These are phyloP conservation scores for Dilophus febrilis DNA, from an alignment of 2,888 invertebrate genomes.

Conservation along the genomic window DNA sequence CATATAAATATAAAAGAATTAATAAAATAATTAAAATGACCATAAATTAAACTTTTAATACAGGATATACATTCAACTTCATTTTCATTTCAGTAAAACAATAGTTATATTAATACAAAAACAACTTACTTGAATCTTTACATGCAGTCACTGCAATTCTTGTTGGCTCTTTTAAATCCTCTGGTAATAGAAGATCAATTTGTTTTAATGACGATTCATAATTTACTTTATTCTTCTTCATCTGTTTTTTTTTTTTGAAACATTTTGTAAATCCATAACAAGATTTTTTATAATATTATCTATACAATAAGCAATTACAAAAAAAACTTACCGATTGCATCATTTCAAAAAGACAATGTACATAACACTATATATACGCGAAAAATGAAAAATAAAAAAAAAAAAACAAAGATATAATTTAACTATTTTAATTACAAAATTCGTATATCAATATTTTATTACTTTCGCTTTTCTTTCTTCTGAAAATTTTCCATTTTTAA, in stretches of 20 bases:
- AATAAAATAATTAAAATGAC: no score
- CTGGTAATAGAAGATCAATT: constrained; percentile 25
- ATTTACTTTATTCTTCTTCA: neutral
- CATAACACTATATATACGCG: constrained; percentile 1
- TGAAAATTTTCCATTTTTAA: no score
- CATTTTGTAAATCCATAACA: neutral
- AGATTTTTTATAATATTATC: neutral
- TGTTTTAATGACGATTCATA: constrained; percentile 20
- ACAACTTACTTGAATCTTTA: constrained; percentile 20
- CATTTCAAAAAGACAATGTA: neutral
- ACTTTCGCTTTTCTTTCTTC: no score
- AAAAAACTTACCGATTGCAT: neutral
- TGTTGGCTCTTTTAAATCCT: constrained; percentile 20
- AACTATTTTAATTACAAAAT: no score
- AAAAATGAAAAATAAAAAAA: no score
- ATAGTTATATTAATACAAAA: no score
- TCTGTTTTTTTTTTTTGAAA: neutral
- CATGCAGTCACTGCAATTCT: constrained; percentile 18
- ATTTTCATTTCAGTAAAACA: no score
- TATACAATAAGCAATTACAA: neutral
- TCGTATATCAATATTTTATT: no score
- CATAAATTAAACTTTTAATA: no score
- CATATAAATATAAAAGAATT: no score
- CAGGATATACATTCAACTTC: no score
- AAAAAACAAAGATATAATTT: no score